Percentiles rank a stretch among this genome's conserved stretches.
Evolutionary conservation across 2,113 vertebrate genomes (phyloP).

Genomic region (Bujurquina vittata): DNA sequence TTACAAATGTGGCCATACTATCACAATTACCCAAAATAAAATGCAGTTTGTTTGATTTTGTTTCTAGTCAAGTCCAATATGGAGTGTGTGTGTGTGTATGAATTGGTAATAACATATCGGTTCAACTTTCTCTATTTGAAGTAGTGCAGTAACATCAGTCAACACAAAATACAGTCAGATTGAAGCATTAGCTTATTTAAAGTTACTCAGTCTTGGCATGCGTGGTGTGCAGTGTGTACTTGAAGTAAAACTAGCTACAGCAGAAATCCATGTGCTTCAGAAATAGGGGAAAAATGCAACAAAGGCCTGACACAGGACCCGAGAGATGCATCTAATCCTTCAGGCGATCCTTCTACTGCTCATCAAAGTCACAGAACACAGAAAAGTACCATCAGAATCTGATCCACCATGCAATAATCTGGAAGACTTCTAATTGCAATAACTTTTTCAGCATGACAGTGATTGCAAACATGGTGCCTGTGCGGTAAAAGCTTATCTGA

Average conservation of each 20-base stretch:
- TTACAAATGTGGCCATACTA: too few species aligned
- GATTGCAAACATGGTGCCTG: too few species aligned
- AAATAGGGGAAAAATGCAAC: neutral
- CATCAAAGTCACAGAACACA: neutral
- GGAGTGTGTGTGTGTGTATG: neutral
- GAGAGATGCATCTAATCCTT: neutral
- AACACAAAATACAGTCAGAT: neutral
- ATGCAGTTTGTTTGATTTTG: too few species aligned
- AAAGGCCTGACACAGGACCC: neutral
- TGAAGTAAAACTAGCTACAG: neutral
- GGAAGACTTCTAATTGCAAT: too few species aligned
- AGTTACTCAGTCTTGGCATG: neutral
- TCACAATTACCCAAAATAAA: too few species aligned
- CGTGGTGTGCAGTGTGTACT: neutral
- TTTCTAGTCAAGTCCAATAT: too few species aligned
- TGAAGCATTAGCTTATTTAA: neutral
- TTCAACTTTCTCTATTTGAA: neutral
- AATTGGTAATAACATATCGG: neutral
- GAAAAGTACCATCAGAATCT: too few species aligned
- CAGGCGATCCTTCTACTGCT: neutral
- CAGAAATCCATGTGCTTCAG: neutral
- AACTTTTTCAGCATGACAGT: too few species aligned
- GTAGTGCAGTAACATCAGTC: neutral
- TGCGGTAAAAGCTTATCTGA: too few species aligned
- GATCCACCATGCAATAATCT: too few species aligned